Conservation (phyloP, 1,140 invertebrate species). For the Aphelinus certus region DNA sequence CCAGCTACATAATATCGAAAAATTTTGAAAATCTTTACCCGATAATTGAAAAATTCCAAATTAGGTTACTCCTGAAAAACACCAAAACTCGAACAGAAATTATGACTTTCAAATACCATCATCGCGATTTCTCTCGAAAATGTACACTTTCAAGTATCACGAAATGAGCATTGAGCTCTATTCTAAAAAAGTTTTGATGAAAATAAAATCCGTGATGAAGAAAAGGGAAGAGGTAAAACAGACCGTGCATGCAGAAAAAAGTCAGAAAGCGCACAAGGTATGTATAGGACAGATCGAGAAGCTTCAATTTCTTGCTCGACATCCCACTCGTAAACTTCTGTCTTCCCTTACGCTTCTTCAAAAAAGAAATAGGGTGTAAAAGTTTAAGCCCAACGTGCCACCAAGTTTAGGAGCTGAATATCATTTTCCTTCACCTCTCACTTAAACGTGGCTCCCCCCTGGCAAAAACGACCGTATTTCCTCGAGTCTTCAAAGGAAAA, state of each 20-base stretch:
- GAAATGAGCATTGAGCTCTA: no score
- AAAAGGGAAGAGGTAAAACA: not conserved
- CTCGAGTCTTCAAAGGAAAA: conserved; percentile 3
- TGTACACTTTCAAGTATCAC: no score
- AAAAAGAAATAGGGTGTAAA: conserved; percentile 28
- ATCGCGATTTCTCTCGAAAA: no score
- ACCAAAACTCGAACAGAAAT: no score
- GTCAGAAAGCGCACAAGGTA: conserved; percentile 21
- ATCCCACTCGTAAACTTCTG: conserved; percentile 23
- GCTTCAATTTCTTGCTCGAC: conserved; percentile 37
- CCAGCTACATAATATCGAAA: no score
- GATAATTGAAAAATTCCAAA: no score
- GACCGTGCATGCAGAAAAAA: no score
- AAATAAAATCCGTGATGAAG: not conserved
- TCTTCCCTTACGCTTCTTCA: conserved; percentile 16
- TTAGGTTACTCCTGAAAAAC: no score
- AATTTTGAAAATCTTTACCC: no score
- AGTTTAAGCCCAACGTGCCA: conserved; percentile 14
- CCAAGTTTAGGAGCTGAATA: conserved; percentile 24
- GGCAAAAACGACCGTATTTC: not conserved
- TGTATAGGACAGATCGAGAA: conserved; percentile 35
- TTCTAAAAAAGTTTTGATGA: no score
- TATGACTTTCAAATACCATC: no score
- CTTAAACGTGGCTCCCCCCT: not conserved
- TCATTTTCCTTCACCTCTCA: conserved; percentile 29